Conservation (phyloP, 2,888 invertebrate species). For the Ochropleura leucogaster region DNA sequence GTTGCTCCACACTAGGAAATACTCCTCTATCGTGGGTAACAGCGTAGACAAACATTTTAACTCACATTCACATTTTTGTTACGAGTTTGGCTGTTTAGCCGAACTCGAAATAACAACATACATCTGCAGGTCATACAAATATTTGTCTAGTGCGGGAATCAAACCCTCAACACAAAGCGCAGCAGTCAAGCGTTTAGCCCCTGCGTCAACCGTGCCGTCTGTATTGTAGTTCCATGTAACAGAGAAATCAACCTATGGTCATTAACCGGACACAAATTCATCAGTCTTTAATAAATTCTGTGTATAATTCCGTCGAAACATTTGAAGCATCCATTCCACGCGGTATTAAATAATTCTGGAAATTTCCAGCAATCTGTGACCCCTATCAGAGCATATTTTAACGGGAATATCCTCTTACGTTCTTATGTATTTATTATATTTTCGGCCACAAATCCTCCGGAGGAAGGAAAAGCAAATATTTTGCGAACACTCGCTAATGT, state of each 20-base stretch:
- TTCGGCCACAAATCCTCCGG: slow-evolving; percentile 56
- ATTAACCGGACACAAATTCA: not conserved
- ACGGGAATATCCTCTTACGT: slow-evolving; percentile 57
- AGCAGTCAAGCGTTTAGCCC: too few relatives aligned
- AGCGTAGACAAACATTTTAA: too few relatives aligned
- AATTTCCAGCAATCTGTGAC: slow-evolving; percentile 40
- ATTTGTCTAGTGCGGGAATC: too few relatives aligned
- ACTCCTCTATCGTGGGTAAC: too few relatives aligned
- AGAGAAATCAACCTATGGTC: not conserved
- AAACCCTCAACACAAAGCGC: too few relatives aligned
- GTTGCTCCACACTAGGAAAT: too few relatives aligned
- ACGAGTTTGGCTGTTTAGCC: too few relatives aligned
- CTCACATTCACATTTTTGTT: too few relatives aligned
- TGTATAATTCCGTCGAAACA: slow-evolving; percentile 21
- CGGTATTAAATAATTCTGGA: slow-evolving; percentile 49
- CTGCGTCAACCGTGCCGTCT: too few relatives aligned
- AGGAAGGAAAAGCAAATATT: slow-evolving; percentile 48
- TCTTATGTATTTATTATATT: slow-evolving; percentile 59
- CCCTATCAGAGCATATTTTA: slow-evolving; percentile 60
- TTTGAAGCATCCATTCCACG: slow-evolving; percentile 15
- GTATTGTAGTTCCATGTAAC: too few relatives aligned
- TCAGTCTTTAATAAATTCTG: not conserved
- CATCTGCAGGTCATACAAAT: too few relatives aligned
- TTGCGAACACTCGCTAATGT: slow-evolving; percentile 44
- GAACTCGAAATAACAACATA: too few relatives aligned